phyloP scores from a whole-genome alignment of 2,113 vertebrate species.

The Poeciliopsis turrubarensis region DNA sequence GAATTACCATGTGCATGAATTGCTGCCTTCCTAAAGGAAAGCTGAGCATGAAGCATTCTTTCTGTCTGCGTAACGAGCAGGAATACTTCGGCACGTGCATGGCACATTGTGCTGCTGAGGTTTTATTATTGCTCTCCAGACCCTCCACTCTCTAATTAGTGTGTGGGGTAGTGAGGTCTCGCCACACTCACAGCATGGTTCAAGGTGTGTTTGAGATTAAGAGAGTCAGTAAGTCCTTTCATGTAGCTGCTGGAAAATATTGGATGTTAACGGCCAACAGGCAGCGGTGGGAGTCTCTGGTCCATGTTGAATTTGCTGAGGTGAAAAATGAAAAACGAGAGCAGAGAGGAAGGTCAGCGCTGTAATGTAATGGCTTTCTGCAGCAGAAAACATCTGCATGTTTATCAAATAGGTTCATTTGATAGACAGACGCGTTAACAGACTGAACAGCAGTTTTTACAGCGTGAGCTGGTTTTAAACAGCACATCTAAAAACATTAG shows the following conservation, averaged over 20 bases:
- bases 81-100: conserved; percentile 3
- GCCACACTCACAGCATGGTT: conserved; percentile 21
- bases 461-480: too few relatives aligned
- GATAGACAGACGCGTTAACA: too few relatives aligned
- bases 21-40: background rate
- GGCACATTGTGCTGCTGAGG: conserved; percentile 8
- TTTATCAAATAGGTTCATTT: too few relatives aligned
- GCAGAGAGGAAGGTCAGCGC: conserved; percentile 15
- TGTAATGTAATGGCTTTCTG: conserved; percentile 7
- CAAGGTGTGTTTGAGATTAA: conserved; percentile 12
- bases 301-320: background rate
- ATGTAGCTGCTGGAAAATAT: conserved; percentile 19
- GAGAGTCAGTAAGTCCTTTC: conserved; percentile 6
- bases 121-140: conserved; percentile 37
- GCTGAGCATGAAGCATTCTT: too few relatives aligned
- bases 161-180: conserved; percentile 40
- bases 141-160: conserved; percentile 51
- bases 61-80: conserved; percentile 33
- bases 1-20: background rate
- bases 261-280: conserved; percentile 33
- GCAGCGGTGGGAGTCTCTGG: background rate
- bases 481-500: too few relatives aligned
- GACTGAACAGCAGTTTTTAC: too few relatives aligned
- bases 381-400: conserved; percentile 4
- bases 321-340: background rate